These are phyloP conservation scores for Seira sanloemensis DNA, from an alignment of 2,888 invertebrate genomes.

Conservation along the genomic window DNA sequence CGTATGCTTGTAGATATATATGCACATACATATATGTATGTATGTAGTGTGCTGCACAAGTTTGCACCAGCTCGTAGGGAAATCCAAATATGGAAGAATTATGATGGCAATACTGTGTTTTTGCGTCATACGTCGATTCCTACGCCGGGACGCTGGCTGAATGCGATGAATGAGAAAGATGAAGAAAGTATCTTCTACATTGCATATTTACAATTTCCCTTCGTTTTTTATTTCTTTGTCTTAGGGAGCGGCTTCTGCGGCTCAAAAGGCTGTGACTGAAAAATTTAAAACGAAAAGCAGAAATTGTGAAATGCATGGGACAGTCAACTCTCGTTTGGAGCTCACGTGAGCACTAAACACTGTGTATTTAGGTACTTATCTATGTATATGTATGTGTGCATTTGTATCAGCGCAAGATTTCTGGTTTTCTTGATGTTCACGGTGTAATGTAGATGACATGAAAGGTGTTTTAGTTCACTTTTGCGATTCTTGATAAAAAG, in stretches of 20 bases:
- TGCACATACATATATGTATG: background rate
- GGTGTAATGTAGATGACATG: slow-evolving; percentile 69
- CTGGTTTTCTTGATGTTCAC: slow-evolving; percentile 47
- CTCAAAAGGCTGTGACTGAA: background rate
- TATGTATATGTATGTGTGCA: background rate
- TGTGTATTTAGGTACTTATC: no score
- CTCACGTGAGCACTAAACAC: background rate
- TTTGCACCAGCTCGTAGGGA: background rate
- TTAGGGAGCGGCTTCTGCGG: slow-evolving; percentile 65
- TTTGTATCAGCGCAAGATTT: slow-evolving; percentile 4
- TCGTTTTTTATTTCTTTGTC: background rate
- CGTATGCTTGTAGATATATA: background rate
- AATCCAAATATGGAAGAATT: background rate
- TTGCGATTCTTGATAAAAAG: slow-evolving; percentile 58
- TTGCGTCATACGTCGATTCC: no score
- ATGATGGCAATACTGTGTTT: background rate
- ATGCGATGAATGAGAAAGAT: background rate
- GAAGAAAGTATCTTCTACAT: background rate
- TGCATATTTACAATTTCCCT: background rate
- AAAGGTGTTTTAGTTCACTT: slow-evolving; percentile 70
- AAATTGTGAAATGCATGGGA: background rate
- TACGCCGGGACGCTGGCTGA: no score
- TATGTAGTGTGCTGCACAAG: background rate
- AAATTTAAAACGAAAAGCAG: slow-evolving; percentile 8
- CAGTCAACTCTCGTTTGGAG: background rate